Evolutionary conservation across 2,888 invertebrate species (phyloP), one percentile per base, ranked within the genome.

Genomic region (Erebia ligea): DNA sequence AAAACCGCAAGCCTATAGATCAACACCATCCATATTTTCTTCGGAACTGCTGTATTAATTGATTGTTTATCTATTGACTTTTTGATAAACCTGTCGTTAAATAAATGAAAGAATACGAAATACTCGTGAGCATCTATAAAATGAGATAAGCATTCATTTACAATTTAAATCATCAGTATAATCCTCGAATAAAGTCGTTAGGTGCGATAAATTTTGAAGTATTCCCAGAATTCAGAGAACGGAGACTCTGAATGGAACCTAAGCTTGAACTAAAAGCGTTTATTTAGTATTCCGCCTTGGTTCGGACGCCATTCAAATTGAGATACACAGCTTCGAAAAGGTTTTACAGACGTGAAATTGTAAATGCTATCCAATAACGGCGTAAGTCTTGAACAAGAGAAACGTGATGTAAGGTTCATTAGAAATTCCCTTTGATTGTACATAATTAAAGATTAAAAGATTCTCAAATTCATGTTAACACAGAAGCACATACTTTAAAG

Each of bases 281-380:
- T 79, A 75, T 76, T 78, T 77, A 77, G 73, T 77, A 79, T 76
- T 78, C 76, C 76, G 75, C 75, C 72, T 72, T 70, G 70, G 79
- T 76, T 71, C 73, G 75, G 76, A 74, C 74, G 73, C 73, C 74
- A 76, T 79, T 76, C 76, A 75, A 78, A 78, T 78, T 78, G 78
- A 79, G 77, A 77, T 77, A 78, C 76, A 77, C 74, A 75, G 72
- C 73, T 74, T 67, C 67, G 42, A 67, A 70, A 74, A 70, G 63
- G 74, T 75, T 74, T 74, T 71, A 69, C 69, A 68, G 72, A 63
- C 68, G 67, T 74, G 70, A 76, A 75, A 73, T 76, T 70, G 75
- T 73, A 75, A 75, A 65, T 50, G 62, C 68, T 71, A 71, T 66
- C 68, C 56, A 65, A 73, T 73, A 62, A 54, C n/a, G 58, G 57